phyloP scores from a whole-genome alignment of 2,113 vertebrate species.

The Microtus montanus region DNA sequence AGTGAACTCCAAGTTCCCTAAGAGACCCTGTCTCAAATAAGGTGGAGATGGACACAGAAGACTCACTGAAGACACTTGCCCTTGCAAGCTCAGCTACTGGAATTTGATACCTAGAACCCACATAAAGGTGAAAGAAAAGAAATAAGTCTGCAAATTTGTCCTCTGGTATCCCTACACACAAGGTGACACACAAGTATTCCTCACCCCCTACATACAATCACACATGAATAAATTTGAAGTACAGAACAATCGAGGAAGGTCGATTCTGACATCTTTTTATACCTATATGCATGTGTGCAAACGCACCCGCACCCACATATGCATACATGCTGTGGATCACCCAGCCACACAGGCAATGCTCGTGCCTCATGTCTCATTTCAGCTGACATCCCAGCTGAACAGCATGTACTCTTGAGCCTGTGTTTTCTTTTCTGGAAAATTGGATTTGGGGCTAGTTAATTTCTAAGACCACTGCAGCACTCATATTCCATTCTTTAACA shows the following conservation, averaged over 20 bases:
- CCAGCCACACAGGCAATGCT: neutral
- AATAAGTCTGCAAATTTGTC: neutral
- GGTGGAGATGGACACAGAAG: neutral
- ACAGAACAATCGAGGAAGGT: neutral
- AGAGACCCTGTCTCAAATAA: neutral
- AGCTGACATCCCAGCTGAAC: neutral
- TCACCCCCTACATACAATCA: neutral
- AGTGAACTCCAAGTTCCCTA: neutral
- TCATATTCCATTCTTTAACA: slow-evolving; percentile 39
- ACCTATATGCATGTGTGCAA: rapidly evolving
- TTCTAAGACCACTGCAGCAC: neutral
- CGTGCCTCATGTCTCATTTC: neutral
- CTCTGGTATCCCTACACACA: neutral
- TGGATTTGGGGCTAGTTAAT: neutral
- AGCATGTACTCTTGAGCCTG: neutral
- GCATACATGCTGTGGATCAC: neutral
- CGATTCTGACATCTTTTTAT: neutral
- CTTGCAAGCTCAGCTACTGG: neutral
- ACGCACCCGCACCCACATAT: neutral
- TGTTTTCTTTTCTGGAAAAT: slow-evolving; percentile 32
- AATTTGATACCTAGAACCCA: neutral
- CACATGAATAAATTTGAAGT: neutral
- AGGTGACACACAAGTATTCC: neutral
- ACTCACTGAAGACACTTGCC: neutral
- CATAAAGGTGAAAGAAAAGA: neutral